Evolutionary conservation across 1,140 invertebrate genomes (phyloP), one percentile per base, ranked within the genome.

Genomic region (Glomeris maerens): DNA sequence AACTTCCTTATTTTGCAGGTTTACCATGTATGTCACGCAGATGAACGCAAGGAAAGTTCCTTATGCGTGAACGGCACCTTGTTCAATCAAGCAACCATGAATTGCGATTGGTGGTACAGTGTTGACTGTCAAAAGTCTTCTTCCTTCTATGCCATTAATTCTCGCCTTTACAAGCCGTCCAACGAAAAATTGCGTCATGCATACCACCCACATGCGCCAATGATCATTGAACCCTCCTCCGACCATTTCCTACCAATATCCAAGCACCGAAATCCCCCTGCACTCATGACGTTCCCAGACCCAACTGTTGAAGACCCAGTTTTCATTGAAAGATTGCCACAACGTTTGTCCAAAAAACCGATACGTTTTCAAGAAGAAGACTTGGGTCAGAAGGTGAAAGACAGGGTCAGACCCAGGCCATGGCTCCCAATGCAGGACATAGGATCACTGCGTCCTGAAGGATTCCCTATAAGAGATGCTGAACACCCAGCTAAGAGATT

Each of bases 91-190:
- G 68, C 79, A 23, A 82, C 82, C 76, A 69, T 83, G 48, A 76
- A 83, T 57, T 84, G 81, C 57, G 81, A 83, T 62, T 80, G 84
- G 61, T 83, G 80, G 78, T 83, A 82, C 60, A 82, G 82, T 76
- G 81, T 84, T n/a, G 79, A 83, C 65, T 84, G 81, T 57, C 77
- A 76, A 52, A 71, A 70, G 53, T 74, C 80, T 0, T 75, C 78
- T 56, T 67, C 66, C 27, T 74, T 80, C 61, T 83, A 80, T 58
- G 69, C 71, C 21, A 78, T 79, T 13, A 84, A 83, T 63, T 62
- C 40, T 5, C 27, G 38, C 21, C 22, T 50, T 4, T 31, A 36
- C 40, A 44, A 50, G 45, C 4, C 45, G 7, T 44, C 41, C 21
- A 44, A 44, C 23, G 41, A 44, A 13, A 21, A 44, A 10, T 44